phyloP scores from a whole-genome alignment of 2,888 invertebrate species.

The Pterostichus madidus region DNA sequence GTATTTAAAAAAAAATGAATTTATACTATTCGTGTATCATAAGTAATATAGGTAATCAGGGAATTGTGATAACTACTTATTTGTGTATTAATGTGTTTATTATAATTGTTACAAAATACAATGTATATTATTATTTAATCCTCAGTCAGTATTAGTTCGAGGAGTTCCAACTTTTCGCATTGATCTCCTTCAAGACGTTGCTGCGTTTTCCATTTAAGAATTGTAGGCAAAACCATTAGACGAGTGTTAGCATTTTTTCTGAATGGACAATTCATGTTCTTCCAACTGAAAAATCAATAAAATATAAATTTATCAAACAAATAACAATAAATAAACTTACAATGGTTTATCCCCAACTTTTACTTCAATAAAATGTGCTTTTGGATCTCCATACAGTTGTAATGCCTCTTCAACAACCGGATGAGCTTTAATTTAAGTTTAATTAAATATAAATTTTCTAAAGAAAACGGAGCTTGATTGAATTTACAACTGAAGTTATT shows the following conservation, averaged over 20 bases:
- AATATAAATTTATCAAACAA: background rate
- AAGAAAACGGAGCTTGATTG: too few species aligned
- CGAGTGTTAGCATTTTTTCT: constrained; percentile 86
- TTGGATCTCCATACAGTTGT: constrained; percentile 79
- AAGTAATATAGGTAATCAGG: constrained; percentile 34
- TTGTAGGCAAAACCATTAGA: constrained; percentile 90
- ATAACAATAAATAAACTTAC: constrained; percentile 78
- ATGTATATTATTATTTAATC: constrained; percentile 74
- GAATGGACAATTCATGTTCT: constrained; percentile 89
- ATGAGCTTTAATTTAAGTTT: constrained; percentile 80
- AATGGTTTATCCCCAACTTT: constrained; percentile 87
- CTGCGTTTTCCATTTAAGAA: constrained; percentile 88
- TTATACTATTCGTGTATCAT: background rate
- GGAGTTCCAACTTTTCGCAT: constrained; percentile 85
- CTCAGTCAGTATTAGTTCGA: constrained; percentile 89
- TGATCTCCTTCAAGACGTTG: constrained; percentile 89
- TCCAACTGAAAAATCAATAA: constrained; percentile 84
- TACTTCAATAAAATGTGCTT: constrained; percentile 86
- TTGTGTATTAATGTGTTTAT: constrained; percentile 15
- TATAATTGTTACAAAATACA: background rate
- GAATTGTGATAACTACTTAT: constrained; percentile 14
- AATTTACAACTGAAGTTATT: too few species aligned
- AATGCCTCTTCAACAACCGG: constrained; percentile 87
- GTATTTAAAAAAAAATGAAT: background rate
- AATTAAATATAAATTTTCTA: constrained; percentile 55